phyloP scores from a whole-genome alignment of 2,113 vertebrate species.

The Laticauda laticaudata region DNA sequence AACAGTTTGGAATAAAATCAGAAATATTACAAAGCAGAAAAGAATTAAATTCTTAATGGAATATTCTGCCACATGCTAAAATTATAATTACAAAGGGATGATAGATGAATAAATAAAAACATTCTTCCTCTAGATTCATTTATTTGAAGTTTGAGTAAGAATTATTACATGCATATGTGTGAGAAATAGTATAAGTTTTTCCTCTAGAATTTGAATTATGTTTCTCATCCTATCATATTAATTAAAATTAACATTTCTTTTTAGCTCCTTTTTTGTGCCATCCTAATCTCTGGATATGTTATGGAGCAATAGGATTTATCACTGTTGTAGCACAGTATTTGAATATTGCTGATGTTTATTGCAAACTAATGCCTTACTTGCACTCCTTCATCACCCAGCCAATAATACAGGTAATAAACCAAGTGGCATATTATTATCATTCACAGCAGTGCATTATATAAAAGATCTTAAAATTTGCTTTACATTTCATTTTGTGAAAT shows the following conservation, averaged over 20 bases:
- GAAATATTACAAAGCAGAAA: neutral
- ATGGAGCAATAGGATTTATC: conserved; percentile 95
- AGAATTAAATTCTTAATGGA: neutral
- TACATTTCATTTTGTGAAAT: neutral
- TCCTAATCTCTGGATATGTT: conserved; percentile 96
- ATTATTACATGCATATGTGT: neutral
- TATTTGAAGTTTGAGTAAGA: neutral
- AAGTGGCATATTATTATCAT: neutral
- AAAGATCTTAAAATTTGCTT: neutral
- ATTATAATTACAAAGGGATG: neutral
- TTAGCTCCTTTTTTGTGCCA: conserved; percentile 95
- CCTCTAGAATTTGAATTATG: neutral
- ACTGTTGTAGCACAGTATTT: conserved; percentile 94
- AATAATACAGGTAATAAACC: conserved; percentile 88
- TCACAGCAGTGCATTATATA: neutral
- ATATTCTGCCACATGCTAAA: neutral
- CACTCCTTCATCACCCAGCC: conserved; percentile 91
- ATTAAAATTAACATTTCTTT: neutral
- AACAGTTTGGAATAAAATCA: neutral
- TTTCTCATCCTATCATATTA: neutral
- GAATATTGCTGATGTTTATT: conserved; percentile 96
- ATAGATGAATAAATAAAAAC: neutral
- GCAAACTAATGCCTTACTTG: conserved; percentile 96
- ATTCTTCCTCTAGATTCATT: neutral
- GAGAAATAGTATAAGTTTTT: neutral